Evolutionary conservation across 2,113 vertebrate genomes (phyloP).

Genomic region (Psephotus haematonotus): DNA sequence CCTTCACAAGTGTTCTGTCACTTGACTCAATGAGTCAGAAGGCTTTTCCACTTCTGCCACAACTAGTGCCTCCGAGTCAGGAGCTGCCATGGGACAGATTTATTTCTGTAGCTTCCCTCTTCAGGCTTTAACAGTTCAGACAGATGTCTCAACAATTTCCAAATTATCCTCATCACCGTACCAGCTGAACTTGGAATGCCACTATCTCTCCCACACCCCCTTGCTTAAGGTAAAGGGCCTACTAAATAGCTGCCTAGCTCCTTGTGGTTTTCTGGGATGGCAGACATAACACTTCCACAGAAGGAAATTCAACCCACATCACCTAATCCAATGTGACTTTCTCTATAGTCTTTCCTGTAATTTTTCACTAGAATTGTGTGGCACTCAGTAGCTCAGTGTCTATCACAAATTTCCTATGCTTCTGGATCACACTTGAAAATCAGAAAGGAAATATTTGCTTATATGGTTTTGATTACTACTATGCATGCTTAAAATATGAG

Average conservation of each 20-base stretch:
- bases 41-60: background rate
- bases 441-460: background rate
- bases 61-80: background rate
- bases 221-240: background rate
- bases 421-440: background rate
- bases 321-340: conserved; percentile 5
- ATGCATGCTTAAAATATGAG: background rate
- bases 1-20: background rate
- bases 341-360: background rate
- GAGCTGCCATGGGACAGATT: background rate
- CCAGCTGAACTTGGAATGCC: background rate
- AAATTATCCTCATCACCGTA: background rate
- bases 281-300: background rate
- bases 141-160: background rate
- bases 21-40: background rate
- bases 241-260: background rate
- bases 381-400: background rate
- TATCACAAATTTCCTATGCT: background rate
- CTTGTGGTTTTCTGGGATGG: background rate
- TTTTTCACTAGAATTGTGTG: background rate
- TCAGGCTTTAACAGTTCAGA: conserved; percentile 1
- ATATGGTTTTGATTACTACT: background rate
- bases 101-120: background rate
- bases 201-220: background rate
- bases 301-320: background rate